These are phyloP conservation scores for Euspilapteryx auroguttella DNA, from an alignment of 2,888 invertebrate genomes.

Conservation along the genomic window DNA sequence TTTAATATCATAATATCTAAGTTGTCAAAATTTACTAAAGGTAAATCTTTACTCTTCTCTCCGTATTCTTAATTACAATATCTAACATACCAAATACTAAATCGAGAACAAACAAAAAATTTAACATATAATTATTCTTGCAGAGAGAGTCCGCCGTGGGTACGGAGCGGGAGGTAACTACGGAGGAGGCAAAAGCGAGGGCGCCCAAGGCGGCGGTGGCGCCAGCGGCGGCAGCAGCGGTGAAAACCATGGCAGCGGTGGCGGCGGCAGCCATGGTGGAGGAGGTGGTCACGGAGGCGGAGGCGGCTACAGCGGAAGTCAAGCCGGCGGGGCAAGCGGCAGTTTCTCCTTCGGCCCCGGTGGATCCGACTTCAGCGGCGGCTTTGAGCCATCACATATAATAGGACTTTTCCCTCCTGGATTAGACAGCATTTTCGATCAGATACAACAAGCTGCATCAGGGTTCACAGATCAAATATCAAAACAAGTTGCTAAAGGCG, in stretches of 20 bases:
- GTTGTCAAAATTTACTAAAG: no score
- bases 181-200: conserved; percentile 2
- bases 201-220: conserved; percentile 5
- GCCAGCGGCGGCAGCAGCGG: conserved; percentile 8
- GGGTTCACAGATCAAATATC: conserved; percentile 4
- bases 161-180: conserved; percentile 3
- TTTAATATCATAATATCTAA: no score
- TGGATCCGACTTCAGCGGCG: conserved; percentile 3
- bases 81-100: no score
- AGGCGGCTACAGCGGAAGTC: conserved; percentile 4
- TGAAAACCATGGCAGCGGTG: conserved; percentile 11
- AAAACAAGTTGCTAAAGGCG: conserved; percentile 8
- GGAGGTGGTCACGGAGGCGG: conserved; percentile 5
- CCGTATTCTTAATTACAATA: no score
- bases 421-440: conserved; percentile 11
- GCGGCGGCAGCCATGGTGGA: conserved; percentile 1
- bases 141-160: conserved; percentile 32
- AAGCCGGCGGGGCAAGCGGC: conserved; percentile 8
- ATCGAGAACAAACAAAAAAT: no score
- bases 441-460: conserved; percentile 10
- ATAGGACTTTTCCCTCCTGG: conserved; percentile 11
- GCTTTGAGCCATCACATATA: conserved; percentile 5
- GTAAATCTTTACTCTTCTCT: no score
- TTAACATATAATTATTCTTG: no score
- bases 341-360: conserved; percentile 5